Conservation (phyloP, 2,888 invertebrate species). For the Chamaedrilus cognettii region DNA sequence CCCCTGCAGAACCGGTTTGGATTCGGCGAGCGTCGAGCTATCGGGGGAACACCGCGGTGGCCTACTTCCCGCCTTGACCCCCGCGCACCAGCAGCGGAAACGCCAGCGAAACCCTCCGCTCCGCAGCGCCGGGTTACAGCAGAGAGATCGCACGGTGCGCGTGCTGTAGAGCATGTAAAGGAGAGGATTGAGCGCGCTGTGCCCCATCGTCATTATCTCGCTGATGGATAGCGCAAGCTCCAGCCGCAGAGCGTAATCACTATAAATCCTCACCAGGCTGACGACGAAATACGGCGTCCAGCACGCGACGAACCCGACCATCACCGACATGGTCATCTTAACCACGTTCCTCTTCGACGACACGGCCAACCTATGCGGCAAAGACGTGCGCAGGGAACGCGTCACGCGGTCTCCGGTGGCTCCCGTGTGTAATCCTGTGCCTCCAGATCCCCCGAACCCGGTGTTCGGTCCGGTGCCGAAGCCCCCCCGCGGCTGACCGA, state of each 20-base stretch:
- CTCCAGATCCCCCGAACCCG: neutral
- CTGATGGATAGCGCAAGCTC: conserved; percentile 43
- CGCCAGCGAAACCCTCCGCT: too few relatives aligned
- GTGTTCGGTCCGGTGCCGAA: neutral
- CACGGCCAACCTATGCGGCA: conserved; percentile 29
- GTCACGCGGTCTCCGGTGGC: neutral
- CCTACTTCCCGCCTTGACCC: too few relatives aligned
- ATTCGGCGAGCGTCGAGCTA: too few relatives aligned
- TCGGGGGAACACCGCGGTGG: too few relatives aligned
- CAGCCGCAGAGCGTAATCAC: conserved; percentile 48
- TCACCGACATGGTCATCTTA: conserved; percentile 61
- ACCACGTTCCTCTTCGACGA: conserved; percentile 59
- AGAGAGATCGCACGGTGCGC: conserved; percentile 8
- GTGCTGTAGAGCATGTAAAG: conserved; percentile 59
- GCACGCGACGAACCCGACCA: conserved; percentile 60
- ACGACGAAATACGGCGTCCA: conserved; percentile 62
- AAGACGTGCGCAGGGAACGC: neutral
- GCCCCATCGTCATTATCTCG: conserved; percentile 52
- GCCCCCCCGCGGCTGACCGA: neutral
- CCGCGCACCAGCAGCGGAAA: too few relatives aligned
- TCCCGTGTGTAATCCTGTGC: neutral
- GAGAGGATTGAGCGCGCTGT: conserved; percentile 60
- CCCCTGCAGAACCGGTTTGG: too few relatives aligned
- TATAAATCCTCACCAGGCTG: conserved; percentile 57
- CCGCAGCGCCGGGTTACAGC: neutral